Evolutionary conservation across 1,140 invertebrate genomes (phyloP).

Genomic region (Drosophila kanapiae): DNA sequence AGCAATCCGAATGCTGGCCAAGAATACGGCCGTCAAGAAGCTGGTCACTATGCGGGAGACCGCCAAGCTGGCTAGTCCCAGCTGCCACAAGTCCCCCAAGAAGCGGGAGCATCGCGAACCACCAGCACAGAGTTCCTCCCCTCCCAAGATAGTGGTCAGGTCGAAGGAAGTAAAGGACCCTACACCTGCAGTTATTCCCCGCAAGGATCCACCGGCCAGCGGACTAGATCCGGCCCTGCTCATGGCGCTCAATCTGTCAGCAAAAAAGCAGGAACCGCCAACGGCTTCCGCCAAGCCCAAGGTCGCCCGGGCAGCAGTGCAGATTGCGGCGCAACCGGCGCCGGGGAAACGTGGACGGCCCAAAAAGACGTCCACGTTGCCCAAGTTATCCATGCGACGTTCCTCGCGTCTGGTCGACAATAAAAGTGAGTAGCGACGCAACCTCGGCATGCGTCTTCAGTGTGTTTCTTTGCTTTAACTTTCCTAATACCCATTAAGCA

Average conservation of each 20-base stretch:
- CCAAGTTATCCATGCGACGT: constrained; percentile 45
- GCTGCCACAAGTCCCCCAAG: constrained; percentile 39
- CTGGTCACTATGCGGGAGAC: constrained; percentile 52
- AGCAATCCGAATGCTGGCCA: constrained; percentile 7
- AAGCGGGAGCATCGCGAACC: constrained; percentile 9
- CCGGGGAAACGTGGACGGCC: constrained; percentile 62
- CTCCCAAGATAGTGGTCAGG: not conserved
- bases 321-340: constrained; percentile 66
- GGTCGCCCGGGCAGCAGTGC: constrained; percentile 45
- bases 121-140: not conserved
- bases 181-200: not conserved
- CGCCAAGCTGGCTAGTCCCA: constrained; percentile 43
- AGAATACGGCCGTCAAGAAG: constrained; percentile 45
- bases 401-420: constrained; percentile 57
- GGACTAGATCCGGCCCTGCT: constrained; percentile 65
- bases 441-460: too few species aligned
- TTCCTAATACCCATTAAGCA: constrained; percentile 1
- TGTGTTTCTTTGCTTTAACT: too few species aligned
- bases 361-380: constrained; percentile 5
- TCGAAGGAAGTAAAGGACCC: not conserved
- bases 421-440: constrained; percentile 43
- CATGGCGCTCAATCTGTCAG: constrained; percentile 67
- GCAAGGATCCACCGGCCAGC: not conserved
- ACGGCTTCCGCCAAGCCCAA: constrained; percentile 25
- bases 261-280: constrained; percentile 60